Percentiles rank a stretch among this genome's conserved stretches.
Evolutionary conservation across 2,888 invertebrate species (phyloP).

Genomic region (Chirona hameri): DNA sequence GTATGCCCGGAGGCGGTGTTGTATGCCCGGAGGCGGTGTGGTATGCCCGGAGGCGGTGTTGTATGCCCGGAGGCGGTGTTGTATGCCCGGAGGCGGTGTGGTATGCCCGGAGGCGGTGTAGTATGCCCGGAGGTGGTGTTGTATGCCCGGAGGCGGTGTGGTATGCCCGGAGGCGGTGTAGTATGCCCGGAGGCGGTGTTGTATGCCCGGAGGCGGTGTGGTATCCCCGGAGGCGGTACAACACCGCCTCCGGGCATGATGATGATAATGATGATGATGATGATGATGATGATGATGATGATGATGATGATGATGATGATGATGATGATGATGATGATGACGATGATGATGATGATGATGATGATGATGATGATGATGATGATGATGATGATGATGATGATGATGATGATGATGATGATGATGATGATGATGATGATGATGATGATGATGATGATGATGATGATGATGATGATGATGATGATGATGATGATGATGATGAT

Average conservation of each 20-base stretch:
- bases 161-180: no score
- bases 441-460: conserved; percentile 22
- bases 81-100: no score
- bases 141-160: no score
- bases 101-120: no score
- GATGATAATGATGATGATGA: conserved; percentile 22
- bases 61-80: no score
- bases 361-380: conserved; percentile 22
- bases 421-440: conserved; percentile 22
- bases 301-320: conserved; percentile 22
- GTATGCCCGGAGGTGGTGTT: no score
- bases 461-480: conserved; percentile 22
- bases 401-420: conserved; percentile 22
- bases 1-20: no score
- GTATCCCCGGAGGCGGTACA: no score
- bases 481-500: conserved; percentile 22
- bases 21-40: no score
- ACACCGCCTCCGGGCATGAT: background rate
- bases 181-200: no score
- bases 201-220: no score
- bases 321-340: conserved; percentile 22
- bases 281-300: conserved; percentile 22
- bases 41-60: no score
- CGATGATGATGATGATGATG: conserved; percentile 22
- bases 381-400: conserved; percentile 22